phyloP scores from a whole-genome alignment of 2,888 invertebrate species.

The Dione juno region DNA sequence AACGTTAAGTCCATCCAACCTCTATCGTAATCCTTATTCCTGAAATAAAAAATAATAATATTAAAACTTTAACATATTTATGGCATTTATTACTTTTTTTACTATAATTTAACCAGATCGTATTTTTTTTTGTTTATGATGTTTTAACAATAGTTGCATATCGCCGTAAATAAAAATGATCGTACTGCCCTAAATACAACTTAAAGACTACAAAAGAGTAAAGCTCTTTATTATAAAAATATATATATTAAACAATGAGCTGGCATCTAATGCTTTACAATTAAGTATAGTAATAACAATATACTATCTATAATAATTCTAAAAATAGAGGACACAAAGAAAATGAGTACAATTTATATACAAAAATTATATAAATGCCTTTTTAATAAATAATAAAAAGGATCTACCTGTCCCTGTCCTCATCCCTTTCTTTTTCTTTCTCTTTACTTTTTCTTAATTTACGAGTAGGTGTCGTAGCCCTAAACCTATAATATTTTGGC shows the following conservation, averaged over 20 bases:
- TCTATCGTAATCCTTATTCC: conserved; percentile 51
- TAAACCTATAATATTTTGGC: conserved; percentile 78
- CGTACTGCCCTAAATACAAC: too few species aligned
- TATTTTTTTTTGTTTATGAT: too few species aligned
- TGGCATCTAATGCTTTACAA: too few species aligned
- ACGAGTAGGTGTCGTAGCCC: conserved; percentile 66
- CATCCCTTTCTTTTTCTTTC: conserved; percentile 58
- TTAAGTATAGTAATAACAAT: too few species aligned
- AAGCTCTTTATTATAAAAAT: too few species aligned
- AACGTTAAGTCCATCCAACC: conserved; percentile 63
- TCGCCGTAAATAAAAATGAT: too few species aligned
- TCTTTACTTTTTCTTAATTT: conserved; percentile 63
- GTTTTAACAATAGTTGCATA: too few species aligned
- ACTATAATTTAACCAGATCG: too few species aligned
- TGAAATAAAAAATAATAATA: conserved; percentile 10
- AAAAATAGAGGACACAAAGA: background rate
- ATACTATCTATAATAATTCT: background rate
- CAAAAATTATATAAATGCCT: background rate
- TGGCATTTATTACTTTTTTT: too few species aligned
- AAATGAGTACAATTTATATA: background rate
- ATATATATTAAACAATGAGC: too few species aligned
- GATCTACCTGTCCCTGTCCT: conserved; percentile 44
- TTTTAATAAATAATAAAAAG: background rate
- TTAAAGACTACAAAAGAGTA: too few species aligned
- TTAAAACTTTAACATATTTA: background rate